Conservation (phyloP, 2,113 vertebrate species). For the Dinomys branickii region DNA sequence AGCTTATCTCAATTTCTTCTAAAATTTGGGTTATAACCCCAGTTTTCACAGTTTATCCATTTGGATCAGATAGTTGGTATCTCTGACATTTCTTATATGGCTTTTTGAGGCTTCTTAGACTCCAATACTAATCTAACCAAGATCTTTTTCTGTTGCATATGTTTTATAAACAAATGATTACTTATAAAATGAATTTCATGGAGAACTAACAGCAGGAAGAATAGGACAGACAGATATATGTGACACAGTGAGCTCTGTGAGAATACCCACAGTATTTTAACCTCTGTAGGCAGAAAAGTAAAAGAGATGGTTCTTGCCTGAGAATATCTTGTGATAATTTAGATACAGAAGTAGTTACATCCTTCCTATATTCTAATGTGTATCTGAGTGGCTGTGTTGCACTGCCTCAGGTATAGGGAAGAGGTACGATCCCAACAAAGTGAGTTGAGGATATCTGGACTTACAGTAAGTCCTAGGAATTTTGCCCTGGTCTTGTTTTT, state of each 20-base stretch:
- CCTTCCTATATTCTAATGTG: not conserved
- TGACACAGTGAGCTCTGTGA: not conserved
- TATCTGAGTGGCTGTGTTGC: not conserved
- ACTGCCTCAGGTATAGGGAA: not conserved
- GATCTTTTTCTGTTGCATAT: not conserved
- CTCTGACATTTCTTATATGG: slow-evolving; percentile 4
- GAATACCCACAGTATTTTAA: not conserved
- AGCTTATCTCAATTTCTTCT: slow-evolving; percentile 9
- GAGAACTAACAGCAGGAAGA: slow-evolving; percentile 2
- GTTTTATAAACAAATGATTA: slow-evolving; percentile 52
- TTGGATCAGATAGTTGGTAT: slow-evolving; percentile 36
- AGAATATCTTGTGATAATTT: not conserved
- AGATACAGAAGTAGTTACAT: not conserved
- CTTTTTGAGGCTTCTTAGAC: not conserved
- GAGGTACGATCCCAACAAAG: not conserved
- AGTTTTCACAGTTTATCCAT: slow-evolving; percentile 41
- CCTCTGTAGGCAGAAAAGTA: not conserved
- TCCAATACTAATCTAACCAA: not conserved
- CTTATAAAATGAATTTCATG: slow-evolving; percentile 36
- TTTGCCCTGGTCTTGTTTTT: not conserved
- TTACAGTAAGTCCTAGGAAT: not conserved
- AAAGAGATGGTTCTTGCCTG: not conserved
- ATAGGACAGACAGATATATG: not conserved
- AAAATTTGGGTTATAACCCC: slow-evolving; percentile 20
- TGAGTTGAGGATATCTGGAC: not conserved